Base-by-base conservation (phyloP, 2,797 vertebrate genomes). In the Amblyraja radiata region DNA sequence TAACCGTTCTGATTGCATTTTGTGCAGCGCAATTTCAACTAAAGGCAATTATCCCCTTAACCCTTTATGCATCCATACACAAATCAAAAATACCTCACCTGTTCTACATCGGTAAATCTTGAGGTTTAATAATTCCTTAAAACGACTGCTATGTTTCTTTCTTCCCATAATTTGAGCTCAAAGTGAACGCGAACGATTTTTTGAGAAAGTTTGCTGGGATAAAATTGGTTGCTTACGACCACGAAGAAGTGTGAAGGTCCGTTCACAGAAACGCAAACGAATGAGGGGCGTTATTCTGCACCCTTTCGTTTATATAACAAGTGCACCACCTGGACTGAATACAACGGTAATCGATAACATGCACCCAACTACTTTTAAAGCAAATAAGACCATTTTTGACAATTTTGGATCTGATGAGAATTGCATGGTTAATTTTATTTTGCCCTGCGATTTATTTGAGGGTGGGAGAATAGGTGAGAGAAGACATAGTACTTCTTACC, bases 401-500 rank as follows among this genome's bases (percentile, higher is more conserved):
- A 39, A 39, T 39, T 39, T 39, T 39, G 5, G 68, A 76, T 74
- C 11, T 46, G 71, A 58, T 28, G 90, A 74, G n/a, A 74, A 25
- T 92, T 74, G 4, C 73, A 7, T 18, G 21, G 71, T 25, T 39
- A 54, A 39, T 46, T 92, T 74, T 73, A 92, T 76, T 74, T 73
- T 54, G 71, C 71, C 13, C 25, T 25, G 6, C 88, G 36, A 76
- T n/a, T 76, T n/a, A 6, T 86, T 61, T 86, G 68, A 25, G 65
- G 63, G 0, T 68, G 63, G 32, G 36, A 25, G 21, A 39, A 6
- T 68, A 16, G 65, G 71, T 73, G 71, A 54, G 71, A 68, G 18
- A 74, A 74, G 71, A 74, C 18, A 74, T 28, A 76, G 73, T 28
- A 16, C 54, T 92, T 92, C 90, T 92, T 92, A 92, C 90, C 90